Conservation (phyloP, 1,140 invertebrate species). For the Scylla paramamosain region DNA sequence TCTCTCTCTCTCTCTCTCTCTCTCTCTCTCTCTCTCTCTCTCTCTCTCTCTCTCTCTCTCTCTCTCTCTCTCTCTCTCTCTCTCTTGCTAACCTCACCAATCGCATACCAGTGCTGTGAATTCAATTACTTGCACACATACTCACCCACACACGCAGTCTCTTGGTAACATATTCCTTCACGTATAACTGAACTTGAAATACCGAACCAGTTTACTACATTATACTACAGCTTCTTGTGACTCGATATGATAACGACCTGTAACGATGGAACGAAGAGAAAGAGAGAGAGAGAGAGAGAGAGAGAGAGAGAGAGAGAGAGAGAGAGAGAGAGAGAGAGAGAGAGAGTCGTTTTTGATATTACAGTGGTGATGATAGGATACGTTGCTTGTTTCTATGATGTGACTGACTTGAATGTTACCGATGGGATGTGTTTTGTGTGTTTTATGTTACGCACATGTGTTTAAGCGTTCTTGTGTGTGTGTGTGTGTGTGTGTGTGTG, state of each 20-base stretch:
- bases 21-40: conserved; percentile 41
- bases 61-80: neutral
- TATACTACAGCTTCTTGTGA: too few relatives aligned
- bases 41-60: conserved; percentile 31
- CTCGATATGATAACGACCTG: neutral
- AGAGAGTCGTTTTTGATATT: neutral
- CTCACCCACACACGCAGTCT: neutral
- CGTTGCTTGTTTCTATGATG: too few relatives aligned
- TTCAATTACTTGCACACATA: neutral
- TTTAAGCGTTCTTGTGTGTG: too few relatives aligned
- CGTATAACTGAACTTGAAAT: too few relatives aligned
- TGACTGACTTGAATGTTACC: too few relatives aligned
- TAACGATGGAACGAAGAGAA: neutral
- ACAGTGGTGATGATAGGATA: neutral
- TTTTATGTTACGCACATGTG: too few relatives aligned
- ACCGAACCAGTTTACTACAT: too few relatives aligned
- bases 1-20: conserved; percentile 1
- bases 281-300: conserved; percentile 36
- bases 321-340: conserved; percentile 42
- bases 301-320: conserved; percentile 37
- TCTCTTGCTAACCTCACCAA: neutral
- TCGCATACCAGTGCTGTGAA: neutral
- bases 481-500: too few relatives aligned
- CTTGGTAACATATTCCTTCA: too few relatives aligned
- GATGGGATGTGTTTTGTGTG: too few relatives aligned